phyloP scores from a whole-genome alignment of 2,797 vertebrate species.

The Morus bassanus region DNA sequence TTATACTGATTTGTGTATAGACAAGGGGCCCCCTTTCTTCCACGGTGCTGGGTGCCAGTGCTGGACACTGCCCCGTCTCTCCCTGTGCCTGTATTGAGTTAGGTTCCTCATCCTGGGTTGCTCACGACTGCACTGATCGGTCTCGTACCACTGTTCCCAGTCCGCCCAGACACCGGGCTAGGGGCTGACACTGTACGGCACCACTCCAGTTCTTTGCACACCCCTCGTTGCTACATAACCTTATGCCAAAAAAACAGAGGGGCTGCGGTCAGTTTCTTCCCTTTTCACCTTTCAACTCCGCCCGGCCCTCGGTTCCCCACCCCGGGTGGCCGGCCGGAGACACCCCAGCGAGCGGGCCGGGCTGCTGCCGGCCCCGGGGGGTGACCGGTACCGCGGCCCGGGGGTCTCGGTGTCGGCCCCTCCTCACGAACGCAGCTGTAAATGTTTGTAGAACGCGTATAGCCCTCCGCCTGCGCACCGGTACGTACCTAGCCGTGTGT shows the following conservation, averaged over 20 bases:
- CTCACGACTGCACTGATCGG: neutral
- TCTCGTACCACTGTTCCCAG: neutral
- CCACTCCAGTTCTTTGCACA: neutral
- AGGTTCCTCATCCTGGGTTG: neutral
- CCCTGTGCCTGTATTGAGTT: neutral
- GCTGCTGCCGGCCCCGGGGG: neutral
- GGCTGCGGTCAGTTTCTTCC: neutral
- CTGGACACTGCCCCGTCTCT: slow-evolving; percentile 37
- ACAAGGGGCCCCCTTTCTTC: neutral
- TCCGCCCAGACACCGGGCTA: neutral
- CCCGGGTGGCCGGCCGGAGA: neutral
- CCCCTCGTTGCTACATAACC: neutral
- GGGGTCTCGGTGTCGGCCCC: neutral
- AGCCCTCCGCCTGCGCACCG: too few relatives aligned
- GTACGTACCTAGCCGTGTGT: rapidly evolving
- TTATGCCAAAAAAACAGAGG: rapidly evolving
- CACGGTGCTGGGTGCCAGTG: slow-evolving; percentile 17
- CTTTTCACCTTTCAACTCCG: neutral
- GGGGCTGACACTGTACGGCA: neutral
- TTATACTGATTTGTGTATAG: neutral
- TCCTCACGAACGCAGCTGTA: neutral
- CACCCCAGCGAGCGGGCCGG: neutral
- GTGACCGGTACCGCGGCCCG: neutral
- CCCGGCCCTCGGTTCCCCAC: neutral
- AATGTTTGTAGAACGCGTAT: neutral